These are phyloP conservation scores for Mionectes olivaceus DNA, from an alignment of 2,797 vertebrate species.

Conservation along the genomic window DNA sequence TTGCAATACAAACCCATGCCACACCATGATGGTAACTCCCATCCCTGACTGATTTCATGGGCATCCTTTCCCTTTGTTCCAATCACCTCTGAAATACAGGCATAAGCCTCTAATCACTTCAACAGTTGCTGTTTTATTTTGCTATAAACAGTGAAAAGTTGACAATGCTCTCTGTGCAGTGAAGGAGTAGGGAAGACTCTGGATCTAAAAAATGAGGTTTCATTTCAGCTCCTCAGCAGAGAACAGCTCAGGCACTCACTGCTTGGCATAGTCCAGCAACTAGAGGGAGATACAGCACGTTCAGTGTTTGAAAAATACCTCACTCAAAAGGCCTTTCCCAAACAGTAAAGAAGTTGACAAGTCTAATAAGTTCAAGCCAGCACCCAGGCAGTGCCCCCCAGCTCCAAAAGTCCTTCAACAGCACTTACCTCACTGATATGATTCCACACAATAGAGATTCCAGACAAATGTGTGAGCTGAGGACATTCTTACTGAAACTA, in stretches of 20 bases:
- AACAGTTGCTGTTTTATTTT: background rate
- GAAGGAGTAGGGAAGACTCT: background rate
- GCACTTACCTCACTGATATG: background rate
- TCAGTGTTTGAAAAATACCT: background rate
- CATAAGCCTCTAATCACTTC: background rate
- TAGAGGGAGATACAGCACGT: background rate
- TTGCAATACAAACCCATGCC: background rate
- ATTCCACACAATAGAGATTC: background rate
- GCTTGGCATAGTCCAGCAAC: background rate
- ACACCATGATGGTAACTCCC: background rate
- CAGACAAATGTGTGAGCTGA: background rate
- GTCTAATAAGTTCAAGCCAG: background rate
- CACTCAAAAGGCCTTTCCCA: background rate
- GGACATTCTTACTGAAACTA: background rate
- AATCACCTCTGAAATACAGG: background rate
- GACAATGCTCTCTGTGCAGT: background rate
- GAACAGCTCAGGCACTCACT: background rate
- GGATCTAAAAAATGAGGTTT: background rate
- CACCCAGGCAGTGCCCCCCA: rapidly evolving
- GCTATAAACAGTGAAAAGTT: background rate
- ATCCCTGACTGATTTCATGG: background rate
- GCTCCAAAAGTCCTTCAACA: background rate
- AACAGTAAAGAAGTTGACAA: background rate
- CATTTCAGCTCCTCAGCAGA: background rate
- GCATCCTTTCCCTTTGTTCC: background rate